Conservation (phyloP, 2,113 vertebrate genomes). For the Apaloderma vittatum region DNA sequence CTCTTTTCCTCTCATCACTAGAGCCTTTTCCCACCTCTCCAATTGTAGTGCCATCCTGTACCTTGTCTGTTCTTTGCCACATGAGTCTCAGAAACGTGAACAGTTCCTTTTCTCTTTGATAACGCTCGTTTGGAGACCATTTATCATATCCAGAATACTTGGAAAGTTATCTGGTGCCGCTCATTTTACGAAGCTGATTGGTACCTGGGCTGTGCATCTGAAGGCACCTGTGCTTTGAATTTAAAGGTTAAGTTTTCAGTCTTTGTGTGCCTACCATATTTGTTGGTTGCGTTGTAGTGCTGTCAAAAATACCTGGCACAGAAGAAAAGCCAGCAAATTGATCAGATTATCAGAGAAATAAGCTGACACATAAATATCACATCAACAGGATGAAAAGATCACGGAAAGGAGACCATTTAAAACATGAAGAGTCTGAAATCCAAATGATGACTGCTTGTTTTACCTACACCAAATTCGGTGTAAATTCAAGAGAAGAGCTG, state of each 20-base stretch:
- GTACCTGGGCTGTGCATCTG: neutral
- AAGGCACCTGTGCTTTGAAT: neutral
- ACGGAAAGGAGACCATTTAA: neutral
- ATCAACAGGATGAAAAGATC: neutral
- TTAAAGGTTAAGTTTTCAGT: neutral
- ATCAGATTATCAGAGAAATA: neutral
- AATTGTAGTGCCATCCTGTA: neutral
- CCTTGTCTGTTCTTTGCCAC: neutral
- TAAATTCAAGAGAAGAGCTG: neutral
- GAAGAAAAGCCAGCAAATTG: neutral
- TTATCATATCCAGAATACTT: neutral
- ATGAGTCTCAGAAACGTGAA: neutral
- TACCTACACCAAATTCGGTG: neutral
- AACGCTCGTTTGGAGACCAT: neutral
- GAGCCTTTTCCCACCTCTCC: neutral
- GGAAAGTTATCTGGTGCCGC: neutral
- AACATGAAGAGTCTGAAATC: neutral
- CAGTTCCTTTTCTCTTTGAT: neutral
- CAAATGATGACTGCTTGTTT: neutral
- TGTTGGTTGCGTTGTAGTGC: neutral
- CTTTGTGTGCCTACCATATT: accelerated
- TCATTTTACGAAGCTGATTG: neutral
- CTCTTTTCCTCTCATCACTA: neutral
- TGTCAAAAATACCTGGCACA: neutral
- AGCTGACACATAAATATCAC: neutral